Evolutionary conservation across 2,113 vertebrate genomes (phyloP).

Genomic region (Corynorhinus townsendii): DNA sequence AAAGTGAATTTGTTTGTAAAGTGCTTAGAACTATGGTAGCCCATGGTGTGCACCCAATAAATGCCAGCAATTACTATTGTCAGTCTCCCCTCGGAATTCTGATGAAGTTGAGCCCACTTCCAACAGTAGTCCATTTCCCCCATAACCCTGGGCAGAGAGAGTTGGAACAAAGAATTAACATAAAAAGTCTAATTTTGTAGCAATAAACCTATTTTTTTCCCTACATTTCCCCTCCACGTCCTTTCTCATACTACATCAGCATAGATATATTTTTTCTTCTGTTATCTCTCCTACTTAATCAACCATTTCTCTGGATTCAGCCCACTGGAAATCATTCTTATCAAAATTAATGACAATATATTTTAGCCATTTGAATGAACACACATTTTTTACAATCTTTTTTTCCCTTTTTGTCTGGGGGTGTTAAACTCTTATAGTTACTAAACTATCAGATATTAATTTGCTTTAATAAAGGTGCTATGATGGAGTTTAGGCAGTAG

Average conservation of each 20-base stretch:
- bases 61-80: accelerated
- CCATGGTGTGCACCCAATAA: accelerated
- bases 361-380: constrained; percentile 51
- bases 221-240: background rate
- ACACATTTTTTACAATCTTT: background rate
- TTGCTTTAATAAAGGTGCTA: background rate
- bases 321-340: constrained; percentile 45
- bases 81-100: background rate
- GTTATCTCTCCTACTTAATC: constrained; percentile 36
- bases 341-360: constrained; percentile 47
- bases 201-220: background rate
- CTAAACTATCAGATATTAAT: background rate
- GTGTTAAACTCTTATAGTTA: background rate
- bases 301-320: constrained; percentile 26
- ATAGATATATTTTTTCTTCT: background rate
- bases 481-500: background rate
- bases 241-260: background rate
- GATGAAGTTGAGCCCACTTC: background rate
- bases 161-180: background rate
- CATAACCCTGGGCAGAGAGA: background rate
- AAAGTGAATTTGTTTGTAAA: background rate
- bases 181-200: background rate
- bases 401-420: background rate
- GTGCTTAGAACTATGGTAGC: background rate
- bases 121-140: background rate